Evolutionary conservation across 1,140 invertebrate species (phyloP), one percentile per base, ranked within the genome.

Genomic region (Trinorchestia longiramus): DNA sequence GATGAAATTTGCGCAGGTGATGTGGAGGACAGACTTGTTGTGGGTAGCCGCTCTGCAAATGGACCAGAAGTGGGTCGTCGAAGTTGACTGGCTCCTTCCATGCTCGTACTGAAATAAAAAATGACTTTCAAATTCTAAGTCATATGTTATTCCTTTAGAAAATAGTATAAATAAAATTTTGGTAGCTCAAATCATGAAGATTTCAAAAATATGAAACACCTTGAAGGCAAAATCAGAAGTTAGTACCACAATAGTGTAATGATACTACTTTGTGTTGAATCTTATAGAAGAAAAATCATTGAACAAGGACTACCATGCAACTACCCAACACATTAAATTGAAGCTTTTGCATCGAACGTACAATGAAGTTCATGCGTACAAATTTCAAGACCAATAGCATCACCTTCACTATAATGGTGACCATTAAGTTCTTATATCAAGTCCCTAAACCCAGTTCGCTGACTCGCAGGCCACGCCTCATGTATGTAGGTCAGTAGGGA

Each of bases 11-110:
- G 62, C 3, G 62, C 62, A 28, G 28, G 15, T 3, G 62, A 77
- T 77, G 62, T 23, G 62, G 62, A 77, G 62, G 62, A 36, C 62
- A 36, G 15, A 28, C 36, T 77, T 36, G 62, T 90, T 4, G 88
- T 19, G 92, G 92, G 43, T 8, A 43, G 44, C 11, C 43, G 92
- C 36, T 47, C 92, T 4, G 92, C 92, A 94, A 94, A 94, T 45
- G 92, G 92, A 40, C 92, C 92, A 47, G 92, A 45, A 45, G 92
- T 94, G 43, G 92, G 92, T 44, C 92, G 92, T 11, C 92, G 92
- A 8, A 94, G 92, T 40, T 94, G 92, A 94, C 92, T 94, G 8
- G 92, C 19, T 43, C 92, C 92, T 45, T 94, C 92, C 92, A 94
- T 94, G 43, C 44, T 94, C 44, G 92, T 94, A 40, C 92, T 94